Conservation (phyloP, 2,113 vertebrate genomes). For the Apeltes quadracus region DNA sequence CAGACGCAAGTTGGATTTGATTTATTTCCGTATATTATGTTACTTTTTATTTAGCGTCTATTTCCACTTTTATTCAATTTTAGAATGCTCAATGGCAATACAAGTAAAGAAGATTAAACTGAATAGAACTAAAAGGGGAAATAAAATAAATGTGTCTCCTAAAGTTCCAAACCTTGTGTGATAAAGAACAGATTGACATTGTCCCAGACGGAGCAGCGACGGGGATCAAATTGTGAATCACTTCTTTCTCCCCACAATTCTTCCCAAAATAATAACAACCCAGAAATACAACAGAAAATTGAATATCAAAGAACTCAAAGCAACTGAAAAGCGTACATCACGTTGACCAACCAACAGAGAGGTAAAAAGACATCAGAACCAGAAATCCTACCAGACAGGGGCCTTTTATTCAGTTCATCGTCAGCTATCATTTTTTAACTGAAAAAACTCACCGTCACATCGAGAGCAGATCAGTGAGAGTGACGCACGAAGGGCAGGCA, state of each 20-base stretch:
- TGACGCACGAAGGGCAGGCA: constrained; percentile 12
- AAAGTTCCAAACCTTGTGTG: background rate
- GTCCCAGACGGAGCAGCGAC: constrained; percentile 11
- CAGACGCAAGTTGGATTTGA: background rate
- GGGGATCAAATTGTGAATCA: background rate
- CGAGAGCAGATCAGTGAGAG: constrained; percentile 1
- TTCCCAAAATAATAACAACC: background rate
- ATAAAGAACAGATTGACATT: constrained; percentile 19
- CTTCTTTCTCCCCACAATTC: background rate
- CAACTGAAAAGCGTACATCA: background rate
- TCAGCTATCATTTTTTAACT: background rate
- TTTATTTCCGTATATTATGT: constrained; percentile 3
- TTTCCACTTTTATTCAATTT: constrained; percentile 32
- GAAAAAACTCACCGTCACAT: constrained; percentile 8
- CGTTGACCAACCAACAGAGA: background rate
- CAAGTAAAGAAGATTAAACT: constrained; percentile 22
- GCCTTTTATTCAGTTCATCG: background rate
- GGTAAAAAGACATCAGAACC: background rate
- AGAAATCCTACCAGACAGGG: constrained; percentile 5
- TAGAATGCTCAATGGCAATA: background rate
- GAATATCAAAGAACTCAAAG: background rate
- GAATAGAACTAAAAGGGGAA: background rate
- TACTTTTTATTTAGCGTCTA: constrained; percentile 4
- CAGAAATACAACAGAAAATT: background rate
- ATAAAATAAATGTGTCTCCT: background rate